These are phyloP conservation scores for Dichetophora obliterata DNA, from an alignment of 2,888 invertebrate genomes.

Conservation along the genomic window DNA sequence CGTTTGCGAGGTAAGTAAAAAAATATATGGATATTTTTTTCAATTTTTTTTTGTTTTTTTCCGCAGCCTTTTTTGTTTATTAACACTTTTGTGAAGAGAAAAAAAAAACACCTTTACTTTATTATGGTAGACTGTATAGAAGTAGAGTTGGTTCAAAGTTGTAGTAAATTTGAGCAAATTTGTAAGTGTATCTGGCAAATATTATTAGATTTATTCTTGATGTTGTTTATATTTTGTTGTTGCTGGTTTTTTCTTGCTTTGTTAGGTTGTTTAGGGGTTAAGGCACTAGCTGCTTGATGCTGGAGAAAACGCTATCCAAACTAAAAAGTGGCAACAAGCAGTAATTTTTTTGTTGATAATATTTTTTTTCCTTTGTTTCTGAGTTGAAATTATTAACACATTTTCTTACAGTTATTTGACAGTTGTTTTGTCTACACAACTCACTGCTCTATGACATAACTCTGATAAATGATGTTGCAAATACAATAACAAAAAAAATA, in stretches of 20 bases:
- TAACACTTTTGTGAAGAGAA: slow-evolving; percentile 1
- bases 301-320: background rate
- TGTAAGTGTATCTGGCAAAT: background rate
- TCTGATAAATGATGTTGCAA: background rate
- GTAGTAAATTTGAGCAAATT: slow-evolving; percentile 50
- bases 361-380: background rate
- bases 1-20: slow-evolving; percentile 30
- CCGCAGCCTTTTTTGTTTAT: background rate
- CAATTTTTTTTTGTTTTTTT: slow-evolving; percentile 4
- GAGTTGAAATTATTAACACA: background rate
- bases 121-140: background rate
- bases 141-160: no score
- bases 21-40: slow-evolving; percentile 3
- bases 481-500: background rate
- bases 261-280: slow-evolving; percentile 32
- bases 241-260: background rate
- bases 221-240: slow-evolving; percentile 18
- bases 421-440: no score
- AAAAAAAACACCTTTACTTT: background rate
- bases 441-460: background rate
- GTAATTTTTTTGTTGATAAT: background rate
- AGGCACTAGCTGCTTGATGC: slow-evolving; percentile 36
- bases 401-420: background rate
- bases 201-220: background rate
- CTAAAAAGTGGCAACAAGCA: background rate